phyloP scores from a whole-genome alignment of 2,888 invertebrate species.

The Lapara coniferarum region DNA sequence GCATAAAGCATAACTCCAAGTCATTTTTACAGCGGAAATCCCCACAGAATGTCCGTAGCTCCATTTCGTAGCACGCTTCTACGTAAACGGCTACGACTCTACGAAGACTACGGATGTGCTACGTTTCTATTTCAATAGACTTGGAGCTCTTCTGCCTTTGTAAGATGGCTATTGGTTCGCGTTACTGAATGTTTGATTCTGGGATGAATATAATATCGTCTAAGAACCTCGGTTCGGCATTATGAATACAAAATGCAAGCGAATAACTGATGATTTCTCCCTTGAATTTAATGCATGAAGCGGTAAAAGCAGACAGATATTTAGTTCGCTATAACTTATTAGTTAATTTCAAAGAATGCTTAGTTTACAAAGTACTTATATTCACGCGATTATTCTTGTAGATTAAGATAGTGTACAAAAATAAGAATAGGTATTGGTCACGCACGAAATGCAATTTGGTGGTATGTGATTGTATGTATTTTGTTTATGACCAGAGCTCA shows the following conservation, averaged over 20 bases:
- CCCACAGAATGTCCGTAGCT: neutral
- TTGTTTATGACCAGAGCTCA: too few relatives aligned
- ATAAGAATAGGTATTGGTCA: too few relatives aligned
- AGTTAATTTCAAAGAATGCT: too few relatives aligned
- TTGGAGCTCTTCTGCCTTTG: neutral
- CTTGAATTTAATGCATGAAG: too few relatives aligned
- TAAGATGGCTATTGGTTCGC: neutral
- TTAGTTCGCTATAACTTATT: too few relatives aligned
- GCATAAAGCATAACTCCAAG: neutral
- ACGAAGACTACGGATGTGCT: conserved; percentile 7
- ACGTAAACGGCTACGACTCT: conserved; percentile 11
- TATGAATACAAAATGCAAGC: conserved; percentile 4
- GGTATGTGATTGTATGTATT: too few relatives aligned
- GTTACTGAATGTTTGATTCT: neutral
- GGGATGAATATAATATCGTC: neutral
- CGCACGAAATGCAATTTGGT: too few relatives aligned
- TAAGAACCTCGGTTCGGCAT: neutral
- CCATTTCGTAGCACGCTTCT: conserved; percentile 9
- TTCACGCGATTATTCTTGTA: too few relatives aligned
- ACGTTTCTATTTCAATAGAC: conserved; percentile 6
- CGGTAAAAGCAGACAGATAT: too few relatives aligned
- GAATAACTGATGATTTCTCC: neutral
- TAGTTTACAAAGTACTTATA: too few relatives aligned
- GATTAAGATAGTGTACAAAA: too few relatives aligned
- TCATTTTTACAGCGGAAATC: neutral